Base-by-base conservation (phyloP, 2,888 invertebrate species). In the Amphipoea oculea region DNA sequence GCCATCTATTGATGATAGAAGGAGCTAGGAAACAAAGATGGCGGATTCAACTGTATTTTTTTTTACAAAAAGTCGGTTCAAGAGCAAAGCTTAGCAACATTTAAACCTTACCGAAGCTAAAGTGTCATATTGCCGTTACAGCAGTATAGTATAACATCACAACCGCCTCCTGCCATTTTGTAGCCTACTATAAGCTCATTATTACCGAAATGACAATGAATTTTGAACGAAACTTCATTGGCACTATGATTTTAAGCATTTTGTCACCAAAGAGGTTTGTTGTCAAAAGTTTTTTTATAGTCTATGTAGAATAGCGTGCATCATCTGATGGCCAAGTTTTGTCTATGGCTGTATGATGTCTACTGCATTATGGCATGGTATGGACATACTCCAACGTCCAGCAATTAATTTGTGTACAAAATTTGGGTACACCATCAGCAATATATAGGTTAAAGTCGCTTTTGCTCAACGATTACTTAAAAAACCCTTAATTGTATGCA, bases 101-200 rank as follows among this genome's bases (percentile, higher is more conserved):
- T 86, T 88, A 90, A 83, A 91, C 84, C 90, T 90, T 93, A 92
- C 85, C 85, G 81, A 90, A 91, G 88, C 84, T 87, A 89, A 92
- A 90, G 90, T 92, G 91, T 92, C 89, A 92, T 92, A 92, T 92
- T 92, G 90, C 92, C 89, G 85, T 90, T 90, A 90, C 89, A 92
- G 93, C 92, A 91, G 88, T 91, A 86, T 88, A 86, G 87, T 86
- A 92, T 91, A 81, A 84, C 84, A 88, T 95, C 95, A 95, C 95
- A 95, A 95, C 95, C 94, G 92, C 94, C 94, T 91, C 91, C 90
- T 90, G 90, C 90, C 87, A 89, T 89, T 87, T 89, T 85, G 91
- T 92, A 91, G 92, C 91, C 93, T 93, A 93, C 86, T 86, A 81
- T 94, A 95, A 95, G 95, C 95, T 95, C 95, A 91, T 94, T 87